These are phyloP conservation scores for Merodon equestris DNA, from an alignment of 2,888 invertebrate species.

Conservation along the genomic window DNA sequence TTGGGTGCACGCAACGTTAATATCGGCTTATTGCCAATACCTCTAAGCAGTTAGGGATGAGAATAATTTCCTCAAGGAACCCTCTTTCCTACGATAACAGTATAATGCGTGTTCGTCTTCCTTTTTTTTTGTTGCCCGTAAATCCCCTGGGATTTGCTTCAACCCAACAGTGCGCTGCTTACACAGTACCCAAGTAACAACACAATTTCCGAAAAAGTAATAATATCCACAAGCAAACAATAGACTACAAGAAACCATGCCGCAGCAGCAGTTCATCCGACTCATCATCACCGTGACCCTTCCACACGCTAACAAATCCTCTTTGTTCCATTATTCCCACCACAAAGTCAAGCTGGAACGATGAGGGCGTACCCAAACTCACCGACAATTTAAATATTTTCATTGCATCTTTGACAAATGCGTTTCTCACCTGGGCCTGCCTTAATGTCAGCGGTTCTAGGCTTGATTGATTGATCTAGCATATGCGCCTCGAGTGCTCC, in stretches of 20 bases:
- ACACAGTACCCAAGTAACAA: background rate
- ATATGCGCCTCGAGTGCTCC: slow-evolving; percentile 31
- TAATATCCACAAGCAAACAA: slow-evolving; percentile 23
- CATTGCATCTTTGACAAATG: slow-evolving; percentile 64
- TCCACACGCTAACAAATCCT: slow-evolving; percentile 28
- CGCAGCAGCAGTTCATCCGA: slow-evolving; percentile 22
- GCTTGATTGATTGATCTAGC: slow-evolving; percentile 60
- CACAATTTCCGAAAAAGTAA: slow-evolving; percentile 14
- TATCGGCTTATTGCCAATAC: too few species aligned
- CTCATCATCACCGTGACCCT: slow-evolving; percentile 11
- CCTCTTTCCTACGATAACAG: too few species aligned
- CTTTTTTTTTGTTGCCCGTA: too few species aligned
- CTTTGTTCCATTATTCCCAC: slow-evolving; percentile 55
- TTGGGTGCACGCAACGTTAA: too few species aligned
- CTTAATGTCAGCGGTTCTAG: slow-evolving; percentile 62
- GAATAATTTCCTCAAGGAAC: too few species aligned
- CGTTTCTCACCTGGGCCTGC: slow-evolving; percentile 64
- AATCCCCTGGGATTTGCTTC: too few species aligned
- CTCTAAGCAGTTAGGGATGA: too few species aligned
- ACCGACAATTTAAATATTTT: slow-evolving; percentile 64
- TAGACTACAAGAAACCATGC: slow-evolving; percentile 20
- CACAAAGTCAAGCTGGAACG: slow-evolving; percentile 39
- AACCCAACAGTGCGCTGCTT: background rate
- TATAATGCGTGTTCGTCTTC: too few species aligned
- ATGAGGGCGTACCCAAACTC: slow-evolving; percentile 61